Conservation (phyloP, 2,113 vertebrate genomes). For the Sitta europaea region DNA sequence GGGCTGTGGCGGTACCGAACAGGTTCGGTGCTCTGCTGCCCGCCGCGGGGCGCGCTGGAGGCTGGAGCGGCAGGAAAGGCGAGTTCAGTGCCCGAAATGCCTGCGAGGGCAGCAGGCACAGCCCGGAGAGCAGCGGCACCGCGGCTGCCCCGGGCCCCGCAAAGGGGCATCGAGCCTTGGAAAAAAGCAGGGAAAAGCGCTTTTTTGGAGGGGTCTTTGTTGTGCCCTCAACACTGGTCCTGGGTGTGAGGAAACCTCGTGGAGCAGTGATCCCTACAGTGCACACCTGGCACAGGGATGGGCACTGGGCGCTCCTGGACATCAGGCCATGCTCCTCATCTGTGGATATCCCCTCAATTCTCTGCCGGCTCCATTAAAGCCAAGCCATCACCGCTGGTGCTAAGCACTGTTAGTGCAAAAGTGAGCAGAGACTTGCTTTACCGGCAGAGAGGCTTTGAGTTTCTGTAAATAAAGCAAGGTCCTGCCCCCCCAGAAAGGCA, state of each 20-base stretch:
- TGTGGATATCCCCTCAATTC: accelerated
- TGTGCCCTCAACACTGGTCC: accelerated
- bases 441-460: background rate
- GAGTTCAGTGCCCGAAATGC: background rate
- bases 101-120: accelerated
- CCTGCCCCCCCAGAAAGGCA: background rate
- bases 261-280: background rate
- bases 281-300: background rate
- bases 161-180: accelerated
- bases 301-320: background rate
- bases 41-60: accelerated
- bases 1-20: background rate
- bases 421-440: background rate
- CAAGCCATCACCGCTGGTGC: background rate
- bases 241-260: background rate
- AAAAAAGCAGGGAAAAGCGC: accelerated
- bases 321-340: accelerated
- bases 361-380: background rate
- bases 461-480: background rate
- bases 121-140: accelerated
- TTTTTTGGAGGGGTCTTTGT: background rate
- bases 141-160: background rate
- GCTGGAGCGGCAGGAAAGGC: accelerated
- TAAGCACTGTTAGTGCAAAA: background rate
- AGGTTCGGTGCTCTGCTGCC: background rate